A percentile compares a stretch with the other conserved stretches of the same genome.
phyloP scores from a whole-genome alignment of 2,797 vertebrate species.

The Halcyon leucocephala region DNA sequence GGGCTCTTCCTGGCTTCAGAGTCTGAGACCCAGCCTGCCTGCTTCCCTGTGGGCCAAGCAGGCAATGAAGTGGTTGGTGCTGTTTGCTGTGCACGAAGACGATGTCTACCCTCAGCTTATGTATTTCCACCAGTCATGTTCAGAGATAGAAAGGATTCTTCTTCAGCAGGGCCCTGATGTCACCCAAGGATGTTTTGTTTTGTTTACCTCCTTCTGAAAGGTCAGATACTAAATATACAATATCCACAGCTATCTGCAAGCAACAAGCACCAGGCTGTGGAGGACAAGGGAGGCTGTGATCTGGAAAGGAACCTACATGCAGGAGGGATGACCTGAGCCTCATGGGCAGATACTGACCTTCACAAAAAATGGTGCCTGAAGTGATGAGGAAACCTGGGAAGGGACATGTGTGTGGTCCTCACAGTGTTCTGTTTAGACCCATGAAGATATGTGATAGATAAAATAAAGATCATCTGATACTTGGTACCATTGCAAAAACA shows the following conservation, averaged over 20 bases:
- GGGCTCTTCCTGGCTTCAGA: background rate
- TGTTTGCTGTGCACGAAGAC: background rate
- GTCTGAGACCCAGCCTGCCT: background rate
- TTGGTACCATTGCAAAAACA: background rate
- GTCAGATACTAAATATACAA: background rate
- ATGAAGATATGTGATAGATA: conserved; percentile 15
- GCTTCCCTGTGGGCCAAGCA: background rate
- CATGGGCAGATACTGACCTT: background rate
- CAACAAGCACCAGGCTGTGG: background rate
- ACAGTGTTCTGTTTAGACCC: background rate
- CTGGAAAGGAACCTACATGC: background rate
- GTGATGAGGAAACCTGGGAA: background rate
- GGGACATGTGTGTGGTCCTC: background rate
- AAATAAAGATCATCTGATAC: conserved; percentile 4
- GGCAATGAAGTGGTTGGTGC: background rate
- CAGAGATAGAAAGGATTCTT: background rate
- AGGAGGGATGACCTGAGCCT: background rate
- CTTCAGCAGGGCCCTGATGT: background rate
- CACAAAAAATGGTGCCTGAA: background rate
- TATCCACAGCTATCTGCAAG: background rate
- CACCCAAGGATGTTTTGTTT: background rate
- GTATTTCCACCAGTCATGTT: background rate
- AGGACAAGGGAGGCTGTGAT: background rate
- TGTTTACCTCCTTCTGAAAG: background rate
- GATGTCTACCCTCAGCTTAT: background rate